Percentiles rank a stretch among this genome's conserved stretches.
phyloP scores from a whole-genome alignment of 1,140 invertebrate species.

The Pogonomyrmex californicus region DNA sequence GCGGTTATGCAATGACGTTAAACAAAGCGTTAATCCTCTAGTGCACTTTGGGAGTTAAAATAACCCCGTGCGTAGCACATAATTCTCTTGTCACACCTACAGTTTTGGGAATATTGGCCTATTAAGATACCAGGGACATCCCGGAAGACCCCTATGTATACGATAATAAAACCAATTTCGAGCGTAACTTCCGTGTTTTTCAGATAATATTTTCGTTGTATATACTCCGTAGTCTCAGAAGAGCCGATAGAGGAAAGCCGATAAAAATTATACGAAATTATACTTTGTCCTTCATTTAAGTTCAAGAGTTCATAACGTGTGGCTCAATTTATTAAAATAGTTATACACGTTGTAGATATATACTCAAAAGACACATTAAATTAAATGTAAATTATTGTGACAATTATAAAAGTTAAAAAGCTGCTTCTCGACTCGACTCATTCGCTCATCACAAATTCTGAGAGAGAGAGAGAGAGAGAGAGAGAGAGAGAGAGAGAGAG shows the following conservation, averaged over 20 bases:
- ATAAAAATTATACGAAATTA: neutral
- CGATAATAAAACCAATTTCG: neutral
- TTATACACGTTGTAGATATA: neutral
- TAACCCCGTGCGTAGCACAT: conserved; percentile 16
- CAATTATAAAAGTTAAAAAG: neutral
- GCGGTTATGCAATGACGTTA: conserved; percentile 52
- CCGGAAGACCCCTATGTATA: neutral
- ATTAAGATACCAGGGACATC: conserved; percentile 22
- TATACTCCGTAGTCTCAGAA: neutral
- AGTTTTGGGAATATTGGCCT: conserved; percentile 28
- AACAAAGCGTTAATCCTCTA: conserved; percentile 57
- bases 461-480: neutral
- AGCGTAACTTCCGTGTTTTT: conserved; percentile 4
- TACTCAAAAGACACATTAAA: conserved; percentile 5
- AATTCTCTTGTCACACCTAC: conserved; percentile 28
- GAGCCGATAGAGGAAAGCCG: neutral
- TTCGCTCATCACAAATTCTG: neutral
- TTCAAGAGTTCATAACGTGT: neutral
- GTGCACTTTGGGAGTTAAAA: conserved; percentile 45
- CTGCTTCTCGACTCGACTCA: neutral
- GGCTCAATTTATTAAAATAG: conserved; percentile 8
- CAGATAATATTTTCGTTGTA: conserved; percentile 11
- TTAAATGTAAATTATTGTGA: conserved; percentile 31
- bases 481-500: too few species aligned
- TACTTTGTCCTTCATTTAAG: neutral